phyloP scores from a whole-genome alignment of 2,888 invertebrate genomes.

The Oscheius sp. region DNA sequence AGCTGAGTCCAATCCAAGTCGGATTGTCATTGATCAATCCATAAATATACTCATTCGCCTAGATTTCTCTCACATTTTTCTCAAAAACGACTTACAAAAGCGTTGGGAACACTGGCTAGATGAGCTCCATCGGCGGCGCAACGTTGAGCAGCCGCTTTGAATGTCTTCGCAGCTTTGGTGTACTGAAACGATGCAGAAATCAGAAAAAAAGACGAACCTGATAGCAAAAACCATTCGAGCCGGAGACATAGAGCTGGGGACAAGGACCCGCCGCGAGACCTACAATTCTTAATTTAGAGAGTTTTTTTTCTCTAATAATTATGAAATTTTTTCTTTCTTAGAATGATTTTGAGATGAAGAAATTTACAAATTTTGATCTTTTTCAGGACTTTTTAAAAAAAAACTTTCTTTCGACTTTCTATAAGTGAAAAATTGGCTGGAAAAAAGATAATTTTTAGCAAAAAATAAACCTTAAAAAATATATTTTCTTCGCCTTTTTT shows the following conservation, averaged over 20 bases:
- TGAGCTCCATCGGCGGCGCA: constrained; percentile 18
- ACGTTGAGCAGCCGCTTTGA: constrained; percentile 6
- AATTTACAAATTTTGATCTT: too few species aligned
- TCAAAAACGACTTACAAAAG: neutral
- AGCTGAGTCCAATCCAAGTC: constrained; percentile 1
- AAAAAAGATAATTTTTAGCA: too few species aligned
- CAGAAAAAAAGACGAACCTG: neutral
- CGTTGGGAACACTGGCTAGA: constrained; percentile 20
- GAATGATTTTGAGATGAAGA: too few species aligned
- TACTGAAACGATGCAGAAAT: constrained; percentile 3
- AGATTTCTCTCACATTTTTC: neutral
- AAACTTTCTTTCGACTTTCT: too few species aligned
- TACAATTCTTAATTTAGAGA: too few species aligned
- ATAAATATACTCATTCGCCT: constrained; percentile 17
- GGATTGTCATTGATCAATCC: neutral
- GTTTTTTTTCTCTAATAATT: too few species aligned
- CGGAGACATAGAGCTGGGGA: neutral
- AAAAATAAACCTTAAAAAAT: too few species aligned
- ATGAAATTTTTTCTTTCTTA: too few species aligned
- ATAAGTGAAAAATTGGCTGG: too few species aligned
- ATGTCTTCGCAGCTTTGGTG: constrained; percentile 1
- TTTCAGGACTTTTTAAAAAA: too few species aligned
- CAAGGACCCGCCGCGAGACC: neutral
- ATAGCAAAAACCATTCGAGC: constrained; percentile 12
- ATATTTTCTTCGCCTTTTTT: too few species aligned